Evolutionary conservation across 2,888 invertebrate genomes (phyloP).

Genomic region (Belgica antarctica): DNA sequence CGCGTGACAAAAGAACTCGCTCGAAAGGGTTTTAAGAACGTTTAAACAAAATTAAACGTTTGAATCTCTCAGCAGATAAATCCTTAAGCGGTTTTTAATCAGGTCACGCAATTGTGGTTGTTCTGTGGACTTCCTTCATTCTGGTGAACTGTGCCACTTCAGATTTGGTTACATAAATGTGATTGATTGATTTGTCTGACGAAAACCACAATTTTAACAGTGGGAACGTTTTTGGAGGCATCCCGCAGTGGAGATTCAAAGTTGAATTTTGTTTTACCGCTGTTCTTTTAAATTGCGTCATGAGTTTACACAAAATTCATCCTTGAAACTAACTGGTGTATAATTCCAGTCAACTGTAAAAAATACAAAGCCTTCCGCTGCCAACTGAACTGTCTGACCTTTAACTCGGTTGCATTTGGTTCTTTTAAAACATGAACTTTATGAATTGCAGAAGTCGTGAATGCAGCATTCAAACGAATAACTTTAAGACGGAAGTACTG

Average conservation of each 20-base stretch:
- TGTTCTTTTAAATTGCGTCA: too few relatives aligned
- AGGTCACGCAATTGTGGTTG: conserved; percentile 1
- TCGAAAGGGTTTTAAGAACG: background rate
- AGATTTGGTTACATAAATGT: background rate
- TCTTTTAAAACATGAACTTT: background rate
- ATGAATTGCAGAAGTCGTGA: background rate
- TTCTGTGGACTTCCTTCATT: background rate
- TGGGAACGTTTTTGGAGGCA: background rate
- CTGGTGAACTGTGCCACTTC: background rate
- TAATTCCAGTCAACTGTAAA: too few relatives aligned
- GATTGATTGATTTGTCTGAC: conserved; percentile 25
- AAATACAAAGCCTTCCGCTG: too few relatives aligned
- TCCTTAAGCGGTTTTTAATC: conserved; percentile 5
- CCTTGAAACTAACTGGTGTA: too few relatives aligned
- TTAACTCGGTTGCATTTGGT: too few relatives aligned
- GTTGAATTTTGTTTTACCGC: too few relatives aligned
- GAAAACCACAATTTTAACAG: conserved; percentile 14
- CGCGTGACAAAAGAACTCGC: background rate
- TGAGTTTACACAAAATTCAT: too few relatives aligned
- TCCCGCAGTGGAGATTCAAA: too few relatives aligned
- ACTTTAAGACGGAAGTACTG: conserved; percentile 22
- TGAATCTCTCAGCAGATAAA: background rate
- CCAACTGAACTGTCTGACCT: too few relatives aligned
- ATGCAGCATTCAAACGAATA: background rate
- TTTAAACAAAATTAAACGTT: background rate